These are phyloP conservation scores for Protonemura montana DNA, from an alignment of 2,888 invertebrate species.

Conservation along the genomic window DNA sequence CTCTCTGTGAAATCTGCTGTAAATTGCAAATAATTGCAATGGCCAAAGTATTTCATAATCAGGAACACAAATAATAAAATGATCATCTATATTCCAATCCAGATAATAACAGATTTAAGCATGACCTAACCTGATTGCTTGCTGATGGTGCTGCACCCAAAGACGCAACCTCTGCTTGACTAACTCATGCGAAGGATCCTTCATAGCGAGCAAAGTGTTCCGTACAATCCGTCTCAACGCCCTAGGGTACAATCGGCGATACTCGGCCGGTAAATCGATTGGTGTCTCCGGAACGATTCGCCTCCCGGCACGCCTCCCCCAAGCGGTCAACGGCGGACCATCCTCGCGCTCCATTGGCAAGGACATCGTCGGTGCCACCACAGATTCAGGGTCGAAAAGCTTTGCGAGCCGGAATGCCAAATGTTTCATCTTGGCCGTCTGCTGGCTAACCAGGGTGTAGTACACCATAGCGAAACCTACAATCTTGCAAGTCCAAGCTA, in stretches of 20 bases:
- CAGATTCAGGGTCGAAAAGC: background rate
- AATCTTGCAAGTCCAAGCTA: background rate
- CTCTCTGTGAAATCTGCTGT: too few relatives aligned
- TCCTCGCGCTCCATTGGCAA: too few relatives aligned
- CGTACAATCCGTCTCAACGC: background rate
- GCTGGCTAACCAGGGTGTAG: background rate
- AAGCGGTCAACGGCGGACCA: background rate
- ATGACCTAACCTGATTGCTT: background rate
- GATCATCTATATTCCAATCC: too few relatives aligned
- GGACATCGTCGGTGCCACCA: background rate
- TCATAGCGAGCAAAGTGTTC: background rate
- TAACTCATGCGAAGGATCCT: background rate
- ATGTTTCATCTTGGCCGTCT: background rate
- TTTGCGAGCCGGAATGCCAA: background rate
- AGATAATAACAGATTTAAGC: too few relatives aligned
- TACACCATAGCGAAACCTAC: background rate
- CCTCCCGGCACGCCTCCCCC: background rate
- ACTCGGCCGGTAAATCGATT: background rate
- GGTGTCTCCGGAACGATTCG: background rate
- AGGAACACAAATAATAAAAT: too few relatives aligned
- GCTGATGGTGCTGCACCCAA: background rate
- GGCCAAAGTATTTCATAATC: too few relatives aligned
- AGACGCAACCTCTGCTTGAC: background rate
- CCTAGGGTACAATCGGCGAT: too few relatives aligned
- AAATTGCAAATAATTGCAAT: too few relatives aligned